A percentile compares a stretch with the other conserved stretches of the same genome.
Conservation (phyloP, 2,797 vertebrate species). For the Orientallactaga sibirica region DNA sequence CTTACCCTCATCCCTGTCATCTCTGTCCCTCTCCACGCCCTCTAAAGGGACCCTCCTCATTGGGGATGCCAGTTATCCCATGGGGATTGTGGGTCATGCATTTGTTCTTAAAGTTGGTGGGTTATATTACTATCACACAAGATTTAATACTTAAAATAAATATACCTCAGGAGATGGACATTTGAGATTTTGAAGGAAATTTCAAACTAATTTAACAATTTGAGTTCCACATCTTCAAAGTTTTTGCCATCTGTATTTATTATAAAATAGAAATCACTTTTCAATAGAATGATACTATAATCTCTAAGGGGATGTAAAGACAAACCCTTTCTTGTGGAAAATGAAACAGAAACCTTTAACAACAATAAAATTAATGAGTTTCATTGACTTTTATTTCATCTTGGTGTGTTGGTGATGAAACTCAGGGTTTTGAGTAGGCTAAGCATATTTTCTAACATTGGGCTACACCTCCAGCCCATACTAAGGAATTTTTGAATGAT, state of each 20-base stretch:
- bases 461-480: background rate
- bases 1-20: too few species aligned
- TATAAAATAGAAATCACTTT: background rate
- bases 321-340: background rate
- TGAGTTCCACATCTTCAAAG: slow-evolving; percentile 5
- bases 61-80: too few species aligned
- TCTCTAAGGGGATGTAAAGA: slow-evolving; percentile 1
- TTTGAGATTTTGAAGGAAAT: background rate
- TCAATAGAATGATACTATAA: background rate
- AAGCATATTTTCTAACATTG: background rate
- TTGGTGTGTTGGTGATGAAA: background rate
- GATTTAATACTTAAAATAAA: background rate
- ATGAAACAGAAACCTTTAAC: background rate
- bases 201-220: slow-evolving; percentile 45
- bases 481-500: background rate
- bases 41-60: too few species aligned
- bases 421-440: rapidly evolving
- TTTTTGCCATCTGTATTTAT: background rate
- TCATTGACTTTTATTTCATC: background rate
- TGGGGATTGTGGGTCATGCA: too few species aligned
- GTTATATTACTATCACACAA: slow-evolving; percentile 20
- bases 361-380: background rate
- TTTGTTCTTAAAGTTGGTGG: slow-evolving; percentile 5
- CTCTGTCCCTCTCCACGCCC: too few species aligned
- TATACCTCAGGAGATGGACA: slow-evolving; percentile 13